A percentile compares a stretch with the other conserved stretches of the same genome.
phyloP scores from a whole-genome alignment of 2,888 invertebrate genomes.

The Thalpophila matura region DNA sequence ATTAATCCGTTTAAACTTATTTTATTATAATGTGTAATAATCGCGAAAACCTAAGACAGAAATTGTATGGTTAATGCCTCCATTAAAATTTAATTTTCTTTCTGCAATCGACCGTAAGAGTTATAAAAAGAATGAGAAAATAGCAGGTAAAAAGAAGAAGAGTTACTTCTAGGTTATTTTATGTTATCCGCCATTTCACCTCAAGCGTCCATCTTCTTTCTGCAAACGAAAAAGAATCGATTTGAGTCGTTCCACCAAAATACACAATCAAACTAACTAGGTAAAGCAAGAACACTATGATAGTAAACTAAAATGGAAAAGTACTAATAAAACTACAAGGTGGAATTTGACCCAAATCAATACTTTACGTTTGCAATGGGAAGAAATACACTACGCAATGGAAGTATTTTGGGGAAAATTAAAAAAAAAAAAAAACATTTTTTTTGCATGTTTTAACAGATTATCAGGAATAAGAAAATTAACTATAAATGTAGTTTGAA shows the following conservation, averaged over 20 bases:
- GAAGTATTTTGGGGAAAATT: too few relatives aligned
- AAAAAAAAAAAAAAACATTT: not conserved
- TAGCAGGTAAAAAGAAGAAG: slow-evolving; percentile 16
- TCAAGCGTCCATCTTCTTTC: slow-evolving; percentile 59
- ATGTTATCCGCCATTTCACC: slow-evolving; percentile 47
- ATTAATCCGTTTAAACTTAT: too few relatives aligned
- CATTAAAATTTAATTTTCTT: too few relatives aligned
- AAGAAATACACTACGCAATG: slow-evolving; percentile 10
- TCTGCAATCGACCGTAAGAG: too few relatives aligned
- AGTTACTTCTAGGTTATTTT: slow-evolving; percentile 57
- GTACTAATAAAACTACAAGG: slow-evolving; percentile 61
- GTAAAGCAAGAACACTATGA: slow-evolving; percentile 61
- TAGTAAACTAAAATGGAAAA: slow-evolving; percentile 44
- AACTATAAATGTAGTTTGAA: not conserved
- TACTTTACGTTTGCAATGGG: slow-evolving; percentile 68
- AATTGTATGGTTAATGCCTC: too few relatives aligned
- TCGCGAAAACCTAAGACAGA: too few relatives aligned
- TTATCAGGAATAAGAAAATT: not conserved
- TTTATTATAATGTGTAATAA: too few relatives aligned
- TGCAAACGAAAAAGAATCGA: slow-evolving; percentile 82
- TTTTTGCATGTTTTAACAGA: slow-evolving; percentile 11
- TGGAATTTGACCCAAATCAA: slow-evolving; percentile 87
- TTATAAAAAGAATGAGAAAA: not conserved
- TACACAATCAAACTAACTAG: slow-evolving; percentile 59
- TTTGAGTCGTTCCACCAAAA: slow-evolving; percentile 83